Evolutionary conservation across 2,888 invertebrate species (phyloP).

Genomic region (Odontomyia ornata): DNA sequence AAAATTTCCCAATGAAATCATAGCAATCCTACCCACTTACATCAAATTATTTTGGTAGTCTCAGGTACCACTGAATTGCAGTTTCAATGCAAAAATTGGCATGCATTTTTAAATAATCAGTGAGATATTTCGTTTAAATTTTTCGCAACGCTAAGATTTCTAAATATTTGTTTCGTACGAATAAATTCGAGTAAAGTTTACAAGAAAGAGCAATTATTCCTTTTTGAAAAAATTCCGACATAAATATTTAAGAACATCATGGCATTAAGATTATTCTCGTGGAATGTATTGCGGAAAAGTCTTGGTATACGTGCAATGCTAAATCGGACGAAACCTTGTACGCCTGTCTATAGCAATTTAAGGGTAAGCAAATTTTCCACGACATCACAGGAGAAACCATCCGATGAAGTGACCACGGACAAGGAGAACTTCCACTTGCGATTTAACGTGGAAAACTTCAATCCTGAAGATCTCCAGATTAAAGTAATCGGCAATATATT

Average conservation of each 20-base stretch:
- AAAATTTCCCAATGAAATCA: neutral
- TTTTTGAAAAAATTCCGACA: neutral
- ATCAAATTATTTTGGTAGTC: neutral
- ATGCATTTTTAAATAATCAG: neutral
- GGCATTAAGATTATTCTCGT: conserved; percentile 13
- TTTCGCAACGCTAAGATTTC: conserved; percentile 9
- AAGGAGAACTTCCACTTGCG: conserved; percentile 25
- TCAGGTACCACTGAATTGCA: neutral
- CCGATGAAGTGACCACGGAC: conserved; percentile 18
- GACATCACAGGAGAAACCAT: conserved; percentile 3
- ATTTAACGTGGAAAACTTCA: conserved; percentile 32
- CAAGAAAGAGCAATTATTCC: neutral
- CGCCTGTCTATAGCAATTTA: neutral
- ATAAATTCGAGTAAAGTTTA: neutral
- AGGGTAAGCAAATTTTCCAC: neutral
- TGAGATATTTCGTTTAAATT: conserved; percentile 4
- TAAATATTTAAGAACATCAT: neutral
- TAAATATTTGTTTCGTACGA: neutral
- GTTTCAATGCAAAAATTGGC: conserved; percentile 12
- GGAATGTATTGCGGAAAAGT: neutral
- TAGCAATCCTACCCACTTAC: neutral
- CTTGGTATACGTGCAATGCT: neutral
- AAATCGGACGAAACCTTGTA: conserved; percentile 1
- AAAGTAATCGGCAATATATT: conserved; percentile 32
- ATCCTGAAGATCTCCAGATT: conserved; percentile 18